Evolutionary conservation across 2,888 invertebrate genomes (phyloP), one percentile per base, ranked within the genome.

Genomic region (Sisyra terminalis): DNA sequence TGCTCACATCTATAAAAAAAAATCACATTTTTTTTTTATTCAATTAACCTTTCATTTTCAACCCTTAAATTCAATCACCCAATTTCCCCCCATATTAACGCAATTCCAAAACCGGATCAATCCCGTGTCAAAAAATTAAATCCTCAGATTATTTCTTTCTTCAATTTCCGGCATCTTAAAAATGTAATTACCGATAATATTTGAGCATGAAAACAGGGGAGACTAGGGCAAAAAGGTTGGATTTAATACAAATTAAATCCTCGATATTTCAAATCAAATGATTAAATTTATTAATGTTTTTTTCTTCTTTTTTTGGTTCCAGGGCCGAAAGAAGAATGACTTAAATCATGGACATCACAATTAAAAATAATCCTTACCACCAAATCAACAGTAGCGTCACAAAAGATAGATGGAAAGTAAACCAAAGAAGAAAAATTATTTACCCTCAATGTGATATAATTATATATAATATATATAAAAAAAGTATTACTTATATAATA

Each of bases 291-390:
- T n/a, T n/a, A n/a, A n/a, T 2, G 29, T n/a, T 10, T 24, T 29
- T 34, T 9, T 7, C 15, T 18, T 29, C 11, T 47, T 44, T 51
- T 46, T 52, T 50, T 58, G 11, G 18, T 37, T 59, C 41, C 55
- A 61, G 60, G 55, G 55, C 48, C 46, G 59, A 56, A 52, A 53
- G 60, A 50, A 53, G 58, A 50, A 58, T 58, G 59, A 59, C 56
- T 47, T 60, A 55, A 56, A 54, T 48, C 53, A 53, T 42, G 49
- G 51, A 41, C 54, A 52, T 45, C 53, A 51, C 40, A 50, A 51
- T 45, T 53, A 50, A 46, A 44, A 13, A 32, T 9, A 6, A 6
- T 32, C 8, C 11, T 32, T 32, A 9, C 14, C 3, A 32, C 6
- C 5, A 32, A 32, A 32, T 13, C 14, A 24, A 24, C 3, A 24